Evolutionary conservation across 2,113 vertebrate species (phyloP).

Genomic region (Suncus etruscus): DNA sequence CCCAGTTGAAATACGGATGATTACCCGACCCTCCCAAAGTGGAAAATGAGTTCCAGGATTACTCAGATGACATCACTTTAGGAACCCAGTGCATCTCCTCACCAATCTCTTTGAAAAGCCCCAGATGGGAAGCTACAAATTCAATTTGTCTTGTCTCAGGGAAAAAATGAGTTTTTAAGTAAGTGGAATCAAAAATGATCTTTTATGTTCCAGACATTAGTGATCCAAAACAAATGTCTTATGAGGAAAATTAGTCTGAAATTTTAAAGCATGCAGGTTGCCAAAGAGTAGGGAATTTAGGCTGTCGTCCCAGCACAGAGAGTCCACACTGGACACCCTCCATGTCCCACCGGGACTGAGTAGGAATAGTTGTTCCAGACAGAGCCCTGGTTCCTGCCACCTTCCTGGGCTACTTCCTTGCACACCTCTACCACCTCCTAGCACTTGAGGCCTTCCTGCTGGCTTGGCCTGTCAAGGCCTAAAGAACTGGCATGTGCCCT

Average conservation of each 20-base stretch:
- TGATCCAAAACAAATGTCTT: constrained; percentile 55
- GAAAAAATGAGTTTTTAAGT: constrained; percentile 73
- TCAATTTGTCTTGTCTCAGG: constrained; percentile 74
- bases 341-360: not conserved
- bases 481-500: not conserved
- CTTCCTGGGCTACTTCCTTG: not conserved
- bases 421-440: not conserved
- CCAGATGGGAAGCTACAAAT: constrained; percentile 68
- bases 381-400: not conserved
- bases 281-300: constrained; percentile 62
- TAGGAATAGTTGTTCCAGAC: not conserved
- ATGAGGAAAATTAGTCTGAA: constrained; percentile 68
- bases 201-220: constrained; percentile 56
- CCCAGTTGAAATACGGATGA: constrained; percentile 53
- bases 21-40: not conserved
- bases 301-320: constrained; percentile 13
- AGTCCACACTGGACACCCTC: not conserved
- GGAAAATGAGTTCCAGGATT: constrained; percentile 21
- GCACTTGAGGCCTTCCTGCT: not conserved
- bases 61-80: constrained; percentile 35
- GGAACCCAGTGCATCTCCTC: constrained; percentile 38
- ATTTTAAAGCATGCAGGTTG: constrained; percentile 63
- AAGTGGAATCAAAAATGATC: constrained; percentile 73
- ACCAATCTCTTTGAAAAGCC: constrained; percentile 59
- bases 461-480: not conserved